Evolutionary conservation across 2,888 invertebrate genomes (phyloP), one percentile per base, ranked within the genome.

Genomic region (Diplolepis rosae): DNA sequence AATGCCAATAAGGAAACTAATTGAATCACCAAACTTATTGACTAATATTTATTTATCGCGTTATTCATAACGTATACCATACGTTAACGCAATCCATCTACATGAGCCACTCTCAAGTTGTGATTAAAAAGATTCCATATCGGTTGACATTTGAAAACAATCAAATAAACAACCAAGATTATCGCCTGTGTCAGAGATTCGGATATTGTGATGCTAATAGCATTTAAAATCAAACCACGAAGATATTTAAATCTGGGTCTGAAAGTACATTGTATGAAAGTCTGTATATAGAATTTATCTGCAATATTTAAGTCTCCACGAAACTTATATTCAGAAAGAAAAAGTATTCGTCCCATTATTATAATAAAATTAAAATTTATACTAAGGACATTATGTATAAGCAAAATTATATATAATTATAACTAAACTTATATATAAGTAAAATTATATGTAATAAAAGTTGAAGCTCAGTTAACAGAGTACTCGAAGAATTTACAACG

Each of bases 211-310:
- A 48, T 22, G 45, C 22, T 48, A 11, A 48, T 18, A 18, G 11
- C 18, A 32, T 15, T 18, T 15, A 6, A 48, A 27, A 65, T 45
- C 65, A 45, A 42, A 65, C 15, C 28, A 48, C 42, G 48, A 48
- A 18, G 9, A 28, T 48, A 28, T 30, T 66, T 48, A 27, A 65
- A 65, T 65, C 42, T 48, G 28, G 42, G 48, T 66, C 45, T 66
- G 66, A 77, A 68, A 72, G 71, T 76, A 73, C 73, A 72, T 79
- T 84, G 82, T 83, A 84, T 84, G 81, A 82, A 84, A 84, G 79
- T 77, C 79, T 85, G 85, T 85, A 85, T 71, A 85, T 85, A 85
- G 80, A 74, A 77, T 75, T 77, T 72, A 71, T 81, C 65, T 79
- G 79, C 80, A 76, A 80, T 76, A 78, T 66, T 70, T 72, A 72